Conservation (phyloP, 2,797 vertebrate genomes). For the Leptoclinus maculatus region DNA sequence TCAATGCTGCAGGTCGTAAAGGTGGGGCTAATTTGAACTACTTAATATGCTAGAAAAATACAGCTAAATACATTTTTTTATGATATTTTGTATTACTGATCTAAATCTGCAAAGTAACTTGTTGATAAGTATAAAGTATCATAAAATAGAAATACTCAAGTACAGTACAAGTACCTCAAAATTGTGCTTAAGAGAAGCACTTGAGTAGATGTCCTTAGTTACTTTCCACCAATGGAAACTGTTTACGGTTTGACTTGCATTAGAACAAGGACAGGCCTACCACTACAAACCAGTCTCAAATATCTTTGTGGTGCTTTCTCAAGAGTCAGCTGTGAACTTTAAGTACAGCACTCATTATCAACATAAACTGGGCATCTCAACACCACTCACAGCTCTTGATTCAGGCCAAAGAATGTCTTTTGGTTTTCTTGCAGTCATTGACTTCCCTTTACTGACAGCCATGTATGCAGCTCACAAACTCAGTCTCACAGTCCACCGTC, state of each 20-base stretch:
- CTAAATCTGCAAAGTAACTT: neutral
- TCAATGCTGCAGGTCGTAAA: neutral
- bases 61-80: neutral
- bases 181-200: neutral
- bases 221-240: neutral
- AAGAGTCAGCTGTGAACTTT: neutral
- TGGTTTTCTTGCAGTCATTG: neutral
- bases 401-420: neutral
- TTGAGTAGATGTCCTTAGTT: neutral
- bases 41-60: neutral
- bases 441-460: neutral
- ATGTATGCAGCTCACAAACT: neutral
- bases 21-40: neutral
- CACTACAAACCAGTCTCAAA: neutral
- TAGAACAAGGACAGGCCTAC: neutral
- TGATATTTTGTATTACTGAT: neutral
- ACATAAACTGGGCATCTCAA: neutral
- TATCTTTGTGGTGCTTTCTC: neutral
- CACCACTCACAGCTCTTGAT: neutral
- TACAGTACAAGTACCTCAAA: neutral
- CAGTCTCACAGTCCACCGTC: neutral
- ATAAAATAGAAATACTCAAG: neutral
- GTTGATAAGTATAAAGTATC: neutral
- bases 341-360: neutral
- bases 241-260: neutral